These are phyloP conservation scores for Campoletis sonorensis DNA, from an alignment of 1,140 invertebrate genomes.

Conservation along the genomic window DNA sequence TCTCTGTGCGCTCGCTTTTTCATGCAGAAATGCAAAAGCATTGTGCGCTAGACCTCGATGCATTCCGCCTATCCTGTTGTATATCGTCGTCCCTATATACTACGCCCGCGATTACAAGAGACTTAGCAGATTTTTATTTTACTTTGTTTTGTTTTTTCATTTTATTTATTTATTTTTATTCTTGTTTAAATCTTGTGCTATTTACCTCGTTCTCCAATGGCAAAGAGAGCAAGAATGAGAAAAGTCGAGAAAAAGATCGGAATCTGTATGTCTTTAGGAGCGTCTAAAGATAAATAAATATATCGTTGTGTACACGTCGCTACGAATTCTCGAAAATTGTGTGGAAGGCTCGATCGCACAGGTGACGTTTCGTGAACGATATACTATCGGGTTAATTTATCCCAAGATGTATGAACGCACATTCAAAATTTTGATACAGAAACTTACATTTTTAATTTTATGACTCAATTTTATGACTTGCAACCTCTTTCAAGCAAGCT, in stretches of 20 bases:
- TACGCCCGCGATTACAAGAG: slow-evolving; percentile 38
- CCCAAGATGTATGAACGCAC: not conserved
- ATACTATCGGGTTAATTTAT: slow-evolving; percentile 40
- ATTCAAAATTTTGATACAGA: not conserved
- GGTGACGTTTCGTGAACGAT: slow-evolving; percentile 40
- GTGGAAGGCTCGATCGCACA: slow-evolving; percentile 33
- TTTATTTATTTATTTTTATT: no score
- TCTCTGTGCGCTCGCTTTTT: slow-evolving; percentile 43
- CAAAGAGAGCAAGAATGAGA: not conserved
- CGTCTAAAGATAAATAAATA: slow-evolving; percentile 3
- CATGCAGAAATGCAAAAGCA: slow-evolving; percentile 47
- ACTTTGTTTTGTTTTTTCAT: no score
- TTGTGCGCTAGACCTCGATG: slow-evolving; percentile 42
- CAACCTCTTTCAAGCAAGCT: not conserved
- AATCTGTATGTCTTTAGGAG: not conserved
- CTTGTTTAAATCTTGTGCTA: not conserved
- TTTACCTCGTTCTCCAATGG: not conserved
- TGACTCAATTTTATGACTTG: slow-evolving; percentile 13
- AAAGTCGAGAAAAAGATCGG: slow-evolving; percentile 15
- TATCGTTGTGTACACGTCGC: not conserved
- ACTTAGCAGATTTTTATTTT: not conserved
- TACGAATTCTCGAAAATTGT: slow-evolving; percentile 27
- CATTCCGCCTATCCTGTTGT: slow-evolving; percentile 34
- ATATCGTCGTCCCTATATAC: slow-evolving; percentile 40
- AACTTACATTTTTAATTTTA: slow-evolving; percentile 14